phyloP scores from a whole-genome alignment of 2,888 invertebrate genomes.

The Aphidius colemani region DNA sequence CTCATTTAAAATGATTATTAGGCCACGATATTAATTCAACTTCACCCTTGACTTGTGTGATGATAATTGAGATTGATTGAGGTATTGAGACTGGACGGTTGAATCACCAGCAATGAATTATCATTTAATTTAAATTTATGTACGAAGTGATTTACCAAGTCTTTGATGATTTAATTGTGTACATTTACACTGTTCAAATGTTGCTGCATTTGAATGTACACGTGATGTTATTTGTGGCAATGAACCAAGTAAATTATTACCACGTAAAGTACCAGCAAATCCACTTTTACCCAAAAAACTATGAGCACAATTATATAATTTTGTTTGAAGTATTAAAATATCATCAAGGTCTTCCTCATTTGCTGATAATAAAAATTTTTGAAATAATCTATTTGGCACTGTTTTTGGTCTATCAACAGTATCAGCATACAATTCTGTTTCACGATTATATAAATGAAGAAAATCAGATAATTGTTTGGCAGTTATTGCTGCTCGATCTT shows the following conservation, averaged over 20 bases:
- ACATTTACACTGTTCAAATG: slow-evolving; percentile 56
- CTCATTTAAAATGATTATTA: neutral
- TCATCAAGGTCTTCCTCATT: slow-evolving; percentile 76
- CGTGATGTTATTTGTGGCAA: slow-evolving; percentile 57
- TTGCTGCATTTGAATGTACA: slow-evolving; percentile 54
- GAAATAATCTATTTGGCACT: slow-evolving; percentile 64
- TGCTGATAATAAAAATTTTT: slow-evolving; percentile 67
- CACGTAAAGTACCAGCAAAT: slow-evolving; percentile 55
- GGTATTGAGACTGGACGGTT: slow-evolving; percentile 34
- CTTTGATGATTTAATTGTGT: slow-evolving; percentile 45
- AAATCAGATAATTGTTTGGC: slow-evolving; percentile 85
- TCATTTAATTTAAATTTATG: slow-evolving; percentile 38
- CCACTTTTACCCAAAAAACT: slow-evolving; percentile 67
- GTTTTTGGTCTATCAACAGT: slow-evolving; percentile 70
- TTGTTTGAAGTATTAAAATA: slow-evolving; percentile 68
- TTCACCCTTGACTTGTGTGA: neutral
- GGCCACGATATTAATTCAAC: slow-evolving; percentile 5
- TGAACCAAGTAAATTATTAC: slow-evolving; percentile 54
- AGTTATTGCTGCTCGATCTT: slow-evolving; percentile 81
- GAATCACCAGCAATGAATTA: slow-evolving; percentile 24
- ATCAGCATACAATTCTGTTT: slow-evolving; percentile 79
- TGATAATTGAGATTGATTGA: slow-evolving; percentile 18
- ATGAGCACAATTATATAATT: slow-evolving; percentile 66
- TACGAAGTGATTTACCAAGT: slow-evolving; percentile 48
- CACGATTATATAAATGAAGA: slow-evolving; percentile 79